Percentiles rank a stretch among this genome's conserved stretches.
Evolutionary conservation across 2,113 vertebrate genomes (phyloP).

Genomic region (Coryphaenoides rupestris): DNA sequence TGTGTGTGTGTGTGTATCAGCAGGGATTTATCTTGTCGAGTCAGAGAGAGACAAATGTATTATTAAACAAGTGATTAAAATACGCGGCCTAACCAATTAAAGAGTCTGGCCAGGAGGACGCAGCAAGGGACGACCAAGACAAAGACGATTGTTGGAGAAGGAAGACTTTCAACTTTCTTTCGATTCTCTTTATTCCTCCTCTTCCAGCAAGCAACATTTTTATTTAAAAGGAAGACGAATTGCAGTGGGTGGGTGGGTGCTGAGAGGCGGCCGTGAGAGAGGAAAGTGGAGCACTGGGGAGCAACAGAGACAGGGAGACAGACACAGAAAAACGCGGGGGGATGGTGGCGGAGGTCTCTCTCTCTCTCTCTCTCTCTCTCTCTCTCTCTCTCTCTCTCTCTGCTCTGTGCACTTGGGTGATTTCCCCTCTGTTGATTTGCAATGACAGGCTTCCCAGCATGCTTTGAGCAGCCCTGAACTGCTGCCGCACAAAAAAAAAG

Average conservation of each 20-base stretch:
- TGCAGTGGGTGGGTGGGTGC: constrained; percentile 2
- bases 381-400: constrained; percentile 51
- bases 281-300: constrained; percentile 47
- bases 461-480: constrained; percentile 73
- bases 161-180: too few relatives aligned
- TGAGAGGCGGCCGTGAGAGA: constrained; percentile 30
- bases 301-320: constrained; percentile 62
- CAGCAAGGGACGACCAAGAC: too few relatives aligned
- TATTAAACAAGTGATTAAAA: too few relatives aligned
- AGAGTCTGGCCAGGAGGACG: too few relatives aligned
- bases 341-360: constrained; percentile 56
- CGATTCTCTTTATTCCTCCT: neutral
- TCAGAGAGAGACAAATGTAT: too few relatives aligned
- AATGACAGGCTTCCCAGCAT: constrained; percentile 76
- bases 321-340: constrained; percentile 63
- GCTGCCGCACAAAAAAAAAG: constrained; percentile 58
- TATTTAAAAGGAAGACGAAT: constrained; percentile 32
- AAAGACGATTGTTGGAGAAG: too few relatives aligned
- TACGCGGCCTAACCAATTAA: too few relatives aligned
- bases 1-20: constrained; percentile 14
- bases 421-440: constrained; percentile 70
- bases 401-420: constrained; percentile 69
- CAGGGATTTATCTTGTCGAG: too few relatives aligned
- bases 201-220: constrained; percentile 28
- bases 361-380: constrained; percentile 40